phyloP scores from a whole-genome alignment of 2,797 vertebrate species.

The Gallinago nigripennis region DNA sequence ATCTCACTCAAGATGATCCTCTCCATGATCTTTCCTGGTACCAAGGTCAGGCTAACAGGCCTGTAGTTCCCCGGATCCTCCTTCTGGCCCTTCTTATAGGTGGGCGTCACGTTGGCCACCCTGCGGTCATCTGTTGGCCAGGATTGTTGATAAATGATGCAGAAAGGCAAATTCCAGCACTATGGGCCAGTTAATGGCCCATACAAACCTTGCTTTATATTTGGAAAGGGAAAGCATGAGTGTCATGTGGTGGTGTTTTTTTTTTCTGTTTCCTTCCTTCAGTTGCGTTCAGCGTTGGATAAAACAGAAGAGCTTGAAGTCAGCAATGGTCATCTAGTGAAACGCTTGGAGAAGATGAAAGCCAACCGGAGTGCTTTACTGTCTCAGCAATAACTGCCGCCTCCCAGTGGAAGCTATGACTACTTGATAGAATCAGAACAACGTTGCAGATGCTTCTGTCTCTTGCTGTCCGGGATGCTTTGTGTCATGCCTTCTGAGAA shows the following conservation, averaged over 20 bases:
- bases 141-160: too few species aligned
- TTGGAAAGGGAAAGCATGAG: neutral
- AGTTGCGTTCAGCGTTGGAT: conserved; percentile 92
- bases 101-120: too few species aligned
- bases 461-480: conserved; percentile 16
- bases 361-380: conserved; percentile 86
- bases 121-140: too few species aligned
- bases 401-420: neutral
- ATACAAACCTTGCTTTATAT: neutral
- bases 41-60: too few species aligned
- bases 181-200: neutral
- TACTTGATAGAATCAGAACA: neutral
- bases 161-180: neutral
- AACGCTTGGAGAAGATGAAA: conserved; percentile 95
- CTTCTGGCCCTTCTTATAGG: too few species aligned
- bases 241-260: accelerated
- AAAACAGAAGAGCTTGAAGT: conserved; percentile 95
- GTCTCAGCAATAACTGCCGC: conserved; percentile 81
- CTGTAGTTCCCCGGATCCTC: too few species aligned
- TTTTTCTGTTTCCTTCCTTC: conserved; percentile 6
- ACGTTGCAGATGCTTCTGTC: neutral
- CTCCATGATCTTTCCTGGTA: too few species aligned
- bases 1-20: too few species aligned
- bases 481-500: conserved; percentile 52
- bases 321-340: conserved; percentile 91